Conservation (phyloP, 2,888 invertebrate genomes). For the Parasteatoda lunata region DNA sequence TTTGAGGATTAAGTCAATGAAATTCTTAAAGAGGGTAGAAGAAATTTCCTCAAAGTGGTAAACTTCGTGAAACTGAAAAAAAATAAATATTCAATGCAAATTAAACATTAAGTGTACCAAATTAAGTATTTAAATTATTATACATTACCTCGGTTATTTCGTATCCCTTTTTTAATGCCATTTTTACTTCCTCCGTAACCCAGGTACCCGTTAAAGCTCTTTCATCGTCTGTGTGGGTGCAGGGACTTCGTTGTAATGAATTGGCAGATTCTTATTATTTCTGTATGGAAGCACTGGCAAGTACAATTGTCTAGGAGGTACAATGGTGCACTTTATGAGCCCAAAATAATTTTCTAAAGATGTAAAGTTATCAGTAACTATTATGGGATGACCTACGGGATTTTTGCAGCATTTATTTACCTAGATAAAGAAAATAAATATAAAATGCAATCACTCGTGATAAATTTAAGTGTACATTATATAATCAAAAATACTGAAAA, state of each 20-base stretch:
- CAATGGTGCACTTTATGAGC: background rate
- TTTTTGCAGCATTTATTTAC: background rate
- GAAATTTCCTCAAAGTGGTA: background rate
- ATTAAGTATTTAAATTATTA: background rate
- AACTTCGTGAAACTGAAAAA: constrained; percentile 6
- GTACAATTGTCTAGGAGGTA: background rate
- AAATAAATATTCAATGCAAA: background rate
- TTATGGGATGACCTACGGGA: constrained; percentile 7
- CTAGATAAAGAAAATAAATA: too few relatives aligned
- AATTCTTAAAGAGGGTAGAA: constrained; percentile 14
- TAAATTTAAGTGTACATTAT: too few relatives aligned
- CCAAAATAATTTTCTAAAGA: constrained; percentile 1
- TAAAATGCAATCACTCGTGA: too few relatives aligned
- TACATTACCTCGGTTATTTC: too few relatives aligned
- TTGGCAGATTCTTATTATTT: background rate
- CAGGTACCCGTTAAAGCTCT: constrained; percentile 9
- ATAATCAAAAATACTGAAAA: too few relatives aligned
- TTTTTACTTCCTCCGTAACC: constrained; percentile 6
- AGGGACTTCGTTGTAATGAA: background rate
- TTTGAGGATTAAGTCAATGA: too few relatives aligned
- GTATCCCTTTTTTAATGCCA: too few relatives aligned
- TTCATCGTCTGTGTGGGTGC: background rate
- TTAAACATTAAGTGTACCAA: background rate
- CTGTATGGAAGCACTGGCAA: background rate
- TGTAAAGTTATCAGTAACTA: constrained; percentile 8